Conservation (phyloP, 2,888 invertebrate genomes). For the Pterostichus madidus region DNA sequence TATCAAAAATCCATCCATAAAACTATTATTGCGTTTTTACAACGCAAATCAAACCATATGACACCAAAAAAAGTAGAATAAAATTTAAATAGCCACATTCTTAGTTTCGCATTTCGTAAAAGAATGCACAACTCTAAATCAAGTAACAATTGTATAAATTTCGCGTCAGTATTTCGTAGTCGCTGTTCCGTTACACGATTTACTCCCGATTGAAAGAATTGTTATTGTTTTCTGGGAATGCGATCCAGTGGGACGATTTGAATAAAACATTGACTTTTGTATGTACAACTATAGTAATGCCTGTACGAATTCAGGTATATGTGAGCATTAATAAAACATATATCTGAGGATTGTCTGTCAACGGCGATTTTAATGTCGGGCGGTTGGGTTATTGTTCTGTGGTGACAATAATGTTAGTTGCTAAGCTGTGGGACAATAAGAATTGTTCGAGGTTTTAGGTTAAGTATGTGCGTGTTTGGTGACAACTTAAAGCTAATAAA, state of each 20-base stretch:
- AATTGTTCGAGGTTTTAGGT: slow-evolving; percentile 22
- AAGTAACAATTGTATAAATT: not conserved
- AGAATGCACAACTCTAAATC: not conserved
- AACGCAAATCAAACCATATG: too few species aligned
- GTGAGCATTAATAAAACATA: slow-evolving; percentile 56
- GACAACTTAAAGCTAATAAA: not conserved
- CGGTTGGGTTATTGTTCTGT: slow-evolving; percentile 52
- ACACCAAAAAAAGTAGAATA: too few species aligned
- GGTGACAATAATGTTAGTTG: not conserved
- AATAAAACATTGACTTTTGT: slow-evolving; percentile 47
- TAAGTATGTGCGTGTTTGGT: slow-evolving; percentile 1
- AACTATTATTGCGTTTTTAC: too few species aligned
- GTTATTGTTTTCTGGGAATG: not conserved
- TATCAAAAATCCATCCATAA: too few species aligned
- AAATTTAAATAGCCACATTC: too few species aligned
- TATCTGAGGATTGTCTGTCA: slow-evolving; percentile 48
- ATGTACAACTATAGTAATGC: not conserved
- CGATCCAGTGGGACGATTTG: slow-evolving; percentile 59
- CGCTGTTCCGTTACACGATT: slow-evolving; percentile 12
- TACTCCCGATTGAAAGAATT: not conserved
- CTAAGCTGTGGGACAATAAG: slow-evolving; percentile 7
- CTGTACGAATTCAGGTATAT: slow-evolving; percentile 17
- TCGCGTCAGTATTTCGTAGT: not conserved
- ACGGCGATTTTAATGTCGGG: slow-evolving; percentile 47
- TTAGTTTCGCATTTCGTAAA: too few species aligned